Evolutionary conservation across 2,113 vertebrate genomes (phyloP), one percentile per base, ranked within the genome.

Genomic region (Catharus minimus): DNA sequence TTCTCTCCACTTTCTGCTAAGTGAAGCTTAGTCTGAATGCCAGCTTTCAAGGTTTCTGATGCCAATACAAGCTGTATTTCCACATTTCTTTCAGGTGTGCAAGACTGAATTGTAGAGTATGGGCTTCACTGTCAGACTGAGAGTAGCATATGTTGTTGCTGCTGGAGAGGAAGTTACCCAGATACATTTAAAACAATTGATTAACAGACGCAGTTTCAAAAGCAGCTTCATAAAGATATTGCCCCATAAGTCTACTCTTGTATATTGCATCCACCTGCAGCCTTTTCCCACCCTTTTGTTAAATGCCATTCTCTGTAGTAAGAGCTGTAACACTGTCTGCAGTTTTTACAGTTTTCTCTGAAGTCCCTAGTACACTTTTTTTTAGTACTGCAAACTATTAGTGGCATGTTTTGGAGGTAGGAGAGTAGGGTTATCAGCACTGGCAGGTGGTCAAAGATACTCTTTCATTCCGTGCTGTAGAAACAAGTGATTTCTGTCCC

Each of bases 211-310:
- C 11, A 22, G 14, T 77, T 86, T 86, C 36, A 60, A 71, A 86
- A 57, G 47, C 65, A 81, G 12, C 32, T 38, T 74, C 39, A 28
- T 49, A 65, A 74, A 82, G 43, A 50, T 10, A 22, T 36, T 58
- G 9, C 10, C 21, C 27, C 0, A 0, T 71, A 33, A 65, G 9
- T 23, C 15, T 71, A 2, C 16, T 58, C 9, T 47, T 22, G 15
- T 71, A 50, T 81, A 38, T 49, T 4, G 0, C 52, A 41, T 74
- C 44, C 30, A 74, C 10, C 16, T 78, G 28, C 4, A 58, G 20
- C 26, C 13, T 67, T 72, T 69, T 23, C 14, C 26, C 6, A 47
- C 12, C 6, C 9, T 71, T 16, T 38, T 58, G 23, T 58, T 89
- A 61, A 89, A 41, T 53, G 22, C 16, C 12, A 11, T 52, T 78